Evolutionary conservation across 1,140 invertebrate species (phyloP), one percentile per base, ranked within the genome.

Genomic region (Bombus cullumanus): DNA sequence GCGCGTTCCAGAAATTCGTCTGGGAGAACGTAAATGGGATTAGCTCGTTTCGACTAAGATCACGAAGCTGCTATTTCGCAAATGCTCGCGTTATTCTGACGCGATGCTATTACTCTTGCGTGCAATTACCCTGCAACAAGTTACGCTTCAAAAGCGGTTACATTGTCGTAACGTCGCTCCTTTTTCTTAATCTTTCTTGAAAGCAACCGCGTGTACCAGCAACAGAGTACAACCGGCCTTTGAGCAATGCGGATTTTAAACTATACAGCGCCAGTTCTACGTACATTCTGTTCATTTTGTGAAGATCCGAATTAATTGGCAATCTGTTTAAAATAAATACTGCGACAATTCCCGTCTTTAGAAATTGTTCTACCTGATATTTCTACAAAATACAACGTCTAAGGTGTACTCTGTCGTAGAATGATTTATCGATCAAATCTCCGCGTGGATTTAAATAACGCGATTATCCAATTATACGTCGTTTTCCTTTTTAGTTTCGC

Each of bases 81-180:
- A 57, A 75, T 57, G 37, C n/a, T 12, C 47, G n/a, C 43, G 73
- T 75, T 53, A 31, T 43, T 34, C 31, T 34, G 43, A 75, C 43
- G n/a, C 43, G 73, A 34, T 53, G 43, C 73, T 57, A 25, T 75
- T 75, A 75, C 73, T 57, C 43, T 43, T 43, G 72, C 73, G 73
- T n/a, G 41, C 41, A 74, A 74, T 74, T 37, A 37, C 47, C 22
- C 31, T 0, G 74, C 74, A 57, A 75, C 43, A 75, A 59, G 53
- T 76, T 59, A 59, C 53, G 25, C 31, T 75, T 28, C 31, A 34
- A 15, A 73, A 73, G 25, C 28, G 15, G 41, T 43, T 73, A 43
- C 71, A 39, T 31, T 10, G 22, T 28, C 28, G 39, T 22, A n/a
- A 41, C 37, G 47, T 59, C 25, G 2, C 31, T 31, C 64, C 64